Conservation (phyloP, 2,888 invertebrate species). For the Boloria selene region DNA sequence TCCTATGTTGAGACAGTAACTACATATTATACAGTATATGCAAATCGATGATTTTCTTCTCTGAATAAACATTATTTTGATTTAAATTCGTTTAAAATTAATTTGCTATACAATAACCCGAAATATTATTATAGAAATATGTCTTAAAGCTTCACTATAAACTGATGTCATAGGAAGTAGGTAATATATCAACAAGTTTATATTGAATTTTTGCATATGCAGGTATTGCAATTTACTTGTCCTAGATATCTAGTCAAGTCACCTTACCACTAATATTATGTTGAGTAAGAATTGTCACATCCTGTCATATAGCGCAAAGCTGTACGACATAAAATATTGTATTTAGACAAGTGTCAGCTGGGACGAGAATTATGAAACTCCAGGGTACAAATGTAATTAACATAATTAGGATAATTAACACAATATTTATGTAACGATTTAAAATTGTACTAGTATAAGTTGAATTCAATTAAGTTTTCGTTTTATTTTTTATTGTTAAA, state of each 20-base stretch:
- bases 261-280: constrained; percentile 22
- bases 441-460: too few species aligned
- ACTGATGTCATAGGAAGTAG: constrained; percentile 14
- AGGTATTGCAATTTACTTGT: constrained; percentile 37
- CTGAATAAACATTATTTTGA: constrained; percentile 12
- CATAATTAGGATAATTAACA: too few species aligned
- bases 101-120: background rate
- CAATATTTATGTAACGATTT: too few species aligned
- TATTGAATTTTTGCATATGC: constrained; percentile 14
- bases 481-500: background rate
- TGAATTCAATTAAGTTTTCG: background rate
- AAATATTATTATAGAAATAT: background rate
- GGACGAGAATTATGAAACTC: background rate
- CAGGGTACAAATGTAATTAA: too few species aligned
- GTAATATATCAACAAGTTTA: constrained; percentile 9
- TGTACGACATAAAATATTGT: constrained; percentile 31
- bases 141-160: background rate
- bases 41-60: constrained; percentile 10
- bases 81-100: background rate
- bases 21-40: background rate
- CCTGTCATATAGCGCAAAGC: constrained; percentile 36
- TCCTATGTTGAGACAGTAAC: too few species aligned
- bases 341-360: constrained; percentile 25
- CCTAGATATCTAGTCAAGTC: constrained; percentile 35
- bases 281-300: constrained; percentile 43